Evolutionary conservation across 2,113 vertebrate genomes (phyloP).

Genomic region (Rhinolophus ferrumequinum): DNA sequence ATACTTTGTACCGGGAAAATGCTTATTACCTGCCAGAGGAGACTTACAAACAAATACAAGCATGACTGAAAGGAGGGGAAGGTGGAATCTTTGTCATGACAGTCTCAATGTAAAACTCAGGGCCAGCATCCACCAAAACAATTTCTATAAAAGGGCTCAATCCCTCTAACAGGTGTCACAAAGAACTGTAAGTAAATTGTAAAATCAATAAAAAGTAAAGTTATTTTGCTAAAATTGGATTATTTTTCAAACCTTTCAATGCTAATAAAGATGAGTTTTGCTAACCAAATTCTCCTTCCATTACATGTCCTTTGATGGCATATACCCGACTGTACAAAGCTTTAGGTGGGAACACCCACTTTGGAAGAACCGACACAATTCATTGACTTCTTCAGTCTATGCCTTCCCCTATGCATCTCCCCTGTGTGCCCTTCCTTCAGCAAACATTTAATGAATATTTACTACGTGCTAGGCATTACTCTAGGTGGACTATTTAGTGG

Average conservation of each 20-base stretch:
- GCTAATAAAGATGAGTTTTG: neutral
- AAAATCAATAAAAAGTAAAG: neutral
- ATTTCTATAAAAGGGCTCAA: neutral
- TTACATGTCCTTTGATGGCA: neutral
- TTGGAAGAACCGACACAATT: neutral
- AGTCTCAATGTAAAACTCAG: slow-evolving; percentile 3
- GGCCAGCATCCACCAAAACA: neutral
- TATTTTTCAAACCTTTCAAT: neutral
- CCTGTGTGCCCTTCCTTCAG: neutral
- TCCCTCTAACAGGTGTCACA: neutral
- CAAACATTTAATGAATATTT: neutral
- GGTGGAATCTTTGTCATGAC: slow-evolving; percentile 41
- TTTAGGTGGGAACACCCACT: neutral
- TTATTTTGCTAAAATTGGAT: neutral
- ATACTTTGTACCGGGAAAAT: neutral
- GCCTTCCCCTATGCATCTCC: neutral
- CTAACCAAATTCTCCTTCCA: neutral
- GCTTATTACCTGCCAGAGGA: neutral
- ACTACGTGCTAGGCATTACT: neutral
- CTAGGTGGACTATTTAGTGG: neutral
- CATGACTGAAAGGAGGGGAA: neutral
- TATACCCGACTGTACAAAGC: neutral
- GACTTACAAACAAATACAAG: slow-evolving; percentile 54
- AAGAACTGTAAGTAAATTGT: neutral
- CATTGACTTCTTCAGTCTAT: neutral